Evolutionary conservation across 2,113 vertebrate species (phyloP), one percentile per base, ranked within the genome.

Genomic region (Xiphophorus maculatus): DNA sequence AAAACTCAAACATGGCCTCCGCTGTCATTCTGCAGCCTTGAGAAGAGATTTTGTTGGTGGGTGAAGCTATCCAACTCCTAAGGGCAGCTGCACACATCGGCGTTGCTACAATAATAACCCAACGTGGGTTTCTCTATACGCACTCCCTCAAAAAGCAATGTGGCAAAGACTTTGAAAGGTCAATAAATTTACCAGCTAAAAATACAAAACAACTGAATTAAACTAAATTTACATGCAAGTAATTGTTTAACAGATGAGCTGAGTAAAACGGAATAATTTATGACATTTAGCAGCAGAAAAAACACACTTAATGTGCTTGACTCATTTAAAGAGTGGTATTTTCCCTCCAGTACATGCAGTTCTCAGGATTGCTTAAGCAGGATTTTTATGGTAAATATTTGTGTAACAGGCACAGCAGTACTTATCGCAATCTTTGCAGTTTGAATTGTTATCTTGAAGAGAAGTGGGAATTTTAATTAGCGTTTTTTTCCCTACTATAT

Each of bases 21-120:
- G 69, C 70, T 28, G 82, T 84, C 81, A 80, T 60, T 27, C 66
- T 14, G 33, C 14, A 62, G 60, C 66, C 73, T 54, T 28, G 27
- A 73, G 75, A 40, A 60, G 42, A 72, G 22, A 72, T 12, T 22
- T 40, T 65, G 6, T 62, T 30, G 19, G 33, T 66, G 33, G 48
- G 32, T 40, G 42, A 48, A 82, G 73, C 32, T 32, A 63, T 42
- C 54, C 27, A 22, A 28, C 54, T 66, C 27, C 67, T 2, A 58
- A 51, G 40, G 60, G 69, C 71, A 11, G 15, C 3, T n/a, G 54
- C 66, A 65, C 61, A 64, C 0, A 22, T 32, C 63, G 25, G 60
- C 4, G 0, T 13, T 4, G 15, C 33, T 68, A n/a, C 60, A 37
- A 48, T 61, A 61, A 29, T 4, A 13, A 66, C 33, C 19, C 35